A percentile compares a stretch with the other conserved stretches of the same genome.
phyloP scores from a whole-genome alignment of 2,113 vertebrate species.

The Silurus glanis region DNA sequence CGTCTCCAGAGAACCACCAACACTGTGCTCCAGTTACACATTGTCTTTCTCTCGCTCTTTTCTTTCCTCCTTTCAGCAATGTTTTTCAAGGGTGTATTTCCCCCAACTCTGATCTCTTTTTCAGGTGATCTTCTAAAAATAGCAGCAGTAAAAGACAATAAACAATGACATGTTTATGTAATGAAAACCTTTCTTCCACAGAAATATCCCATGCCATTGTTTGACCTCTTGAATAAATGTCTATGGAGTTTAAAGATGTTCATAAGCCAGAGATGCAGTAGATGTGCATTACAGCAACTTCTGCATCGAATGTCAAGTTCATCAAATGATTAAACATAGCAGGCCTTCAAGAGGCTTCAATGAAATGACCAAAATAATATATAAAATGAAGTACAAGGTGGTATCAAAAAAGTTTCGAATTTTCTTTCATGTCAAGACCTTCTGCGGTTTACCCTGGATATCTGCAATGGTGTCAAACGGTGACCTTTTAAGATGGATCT shows the following conservation, averaged over 20 bases:
- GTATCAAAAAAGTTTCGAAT: too few species aligned
- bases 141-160: neutral
- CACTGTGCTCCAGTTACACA: slow-evolving; percentile 10
- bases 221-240: neutral
- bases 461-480: too few species aligned
- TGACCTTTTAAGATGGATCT: too few species aligned
- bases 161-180: neutral
- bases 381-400: too few species aligned
- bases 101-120: neutral
- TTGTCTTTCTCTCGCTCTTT: neutral
- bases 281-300: neutral
- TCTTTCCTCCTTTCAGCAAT: neutral
- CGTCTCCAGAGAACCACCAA: slow-evolving; percentile 28
- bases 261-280: neutral
- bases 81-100: neutral
- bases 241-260: neutral
- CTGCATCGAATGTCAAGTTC: neutral
- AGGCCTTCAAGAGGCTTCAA: neutral
- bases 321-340: neutral
- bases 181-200: neutral
- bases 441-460: too few species aligned
- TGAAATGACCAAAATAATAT: neutral
- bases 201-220: neutral
- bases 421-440: too few species aligned
- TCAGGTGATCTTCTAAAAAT: slow-evolving; percentile 4